Percentiles rank a stretch among this genome's conserved stretches.
Evolutionary conservation across 2,113 vertebrate genomes (phyloP).

Genomic region (Coracopsis vasa): DNA sequence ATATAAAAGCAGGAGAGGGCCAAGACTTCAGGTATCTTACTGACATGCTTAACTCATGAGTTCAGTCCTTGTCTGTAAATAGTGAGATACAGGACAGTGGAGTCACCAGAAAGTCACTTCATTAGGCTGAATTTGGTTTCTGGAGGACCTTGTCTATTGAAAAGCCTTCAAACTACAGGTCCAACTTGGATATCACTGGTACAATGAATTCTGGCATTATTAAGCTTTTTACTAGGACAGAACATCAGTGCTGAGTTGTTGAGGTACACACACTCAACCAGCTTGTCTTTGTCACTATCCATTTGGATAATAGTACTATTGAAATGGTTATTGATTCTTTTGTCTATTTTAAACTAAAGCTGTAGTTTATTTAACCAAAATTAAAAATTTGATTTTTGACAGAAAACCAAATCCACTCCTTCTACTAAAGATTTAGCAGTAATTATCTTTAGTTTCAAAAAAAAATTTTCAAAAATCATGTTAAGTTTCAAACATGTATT

Average conservation of each 20-base stretch:
- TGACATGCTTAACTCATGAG: not conserved
- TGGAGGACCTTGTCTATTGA: not conserved
- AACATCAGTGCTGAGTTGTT: not conserved
- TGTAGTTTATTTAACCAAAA: not conserved
- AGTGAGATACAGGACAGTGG: not conserved
- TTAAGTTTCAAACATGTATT: not conserved
- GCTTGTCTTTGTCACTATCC: not conserved
- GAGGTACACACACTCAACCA: not conserved
- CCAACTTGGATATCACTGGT: not conserved
- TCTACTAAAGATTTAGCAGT: not conserved
- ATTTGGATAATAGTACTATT: not conserved
- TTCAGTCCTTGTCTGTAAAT: not conserved
- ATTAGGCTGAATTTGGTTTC: not conserved
- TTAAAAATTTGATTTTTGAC: not conserved
- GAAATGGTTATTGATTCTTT: not conserved
- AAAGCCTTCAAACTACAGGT: not conserved
- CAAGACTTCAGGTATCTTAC: not conserved
- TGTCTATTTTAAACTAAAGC: not conserved
- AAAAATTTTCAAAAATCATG: not conserved
- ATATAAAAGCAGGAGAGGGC: not conserved
- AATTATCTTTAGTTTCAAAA: not conserved
- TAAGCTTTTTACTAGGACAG: not conserved
- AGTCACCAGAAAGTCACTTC: not conserved
- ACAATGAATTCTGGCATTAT: not conserved
- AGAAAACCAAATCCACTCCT: accelerated